Evolutionary conservation across 2,888 invertebrate genomes (phyloP).

Genomic region (Tillus elongatus): DNA sequence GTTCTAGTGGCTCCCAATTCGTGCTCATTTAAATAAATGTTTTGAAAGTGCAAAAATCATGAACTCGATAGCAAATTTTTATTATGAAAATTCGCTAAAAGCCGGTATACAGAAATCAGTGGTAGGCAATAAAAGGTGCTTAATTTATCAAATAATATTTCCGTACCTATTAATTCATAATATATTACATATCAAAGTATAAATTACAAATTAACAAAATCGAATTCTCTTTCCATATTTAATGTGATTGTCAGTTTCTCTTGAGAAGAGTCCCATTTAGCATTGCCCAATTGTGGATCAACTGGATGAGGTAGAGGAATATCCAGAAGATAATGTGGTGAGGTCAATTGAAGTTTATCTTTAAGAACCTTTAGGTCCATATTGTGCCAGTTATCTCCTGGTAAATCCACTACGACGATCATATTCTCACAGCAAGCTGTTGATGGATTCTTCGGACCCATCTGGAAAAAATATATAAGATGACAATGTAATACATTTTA

Average conservation of each 20-base stretch:
- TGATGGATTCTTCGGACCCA: slow-evolving; percentile 31
- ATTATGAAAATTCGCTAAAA: no score
- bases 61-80: no score
- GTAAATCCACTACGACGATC: slow-evolving; percentile 65
- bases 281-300: slow-evolving; percentile 70
- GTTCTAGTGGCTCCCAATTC: no score
- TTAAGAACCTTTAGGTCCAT: slow-evolving; percentile 62
- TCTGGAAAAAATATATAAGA: slow-evolving; percentile 25
- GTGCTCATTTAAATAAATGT: no score
- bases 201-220: slow-evolving; percentile 76
- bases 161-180: not conserved
- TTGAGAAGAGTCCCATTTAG: slow-evolving; percentile 63
- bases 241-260: slow-evolving; percentile 63
- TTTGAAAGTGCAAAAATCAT: no score
- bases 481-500: no score
- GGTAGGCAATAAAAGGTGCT: no score
- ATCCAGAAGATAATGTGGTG: slow-evolving; percentile 58
- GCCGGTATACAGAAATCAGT: no score
- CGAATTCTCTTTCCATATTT: slow-evolving; percentile 69
- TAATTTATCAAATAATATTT: no score
- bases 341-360: slow-evolving; percentile 52
- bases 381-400: slow-evolving; percentile 65
- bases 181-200: not conserved
- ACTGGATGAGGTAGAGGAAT: slow-evolving; percentile 74
- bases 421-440: slow-evolving; percentile 57